Evolutionary conservation across 2,888 invertebrate species (phyloP), one percentile per base, ranked within the genome.

Genomic region (Epiblema foenella): DNA sequence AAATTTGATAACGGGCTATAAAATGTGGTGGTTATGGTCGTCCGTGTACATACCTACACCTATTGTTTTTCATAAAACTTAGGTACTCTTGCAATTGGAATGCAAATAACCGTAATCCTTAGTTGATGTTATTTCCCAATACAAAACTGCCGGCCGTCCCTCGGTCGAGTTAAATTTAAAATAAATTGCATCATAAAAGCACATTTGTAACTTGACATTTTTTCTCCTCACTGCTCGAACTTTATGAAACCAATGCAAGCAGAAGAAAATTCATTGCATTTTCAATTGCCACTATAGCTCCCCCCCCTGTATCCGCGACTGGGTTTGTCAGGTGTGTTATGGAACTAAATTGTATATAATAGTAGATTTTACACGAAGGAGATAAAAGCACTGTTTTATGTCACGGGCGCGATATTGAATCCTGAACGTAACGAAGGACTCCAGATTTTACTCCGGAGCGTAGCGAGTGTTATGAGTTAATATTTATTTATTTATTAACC

Each of bases 1-100:
- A 79, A 77, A 77, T 76, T 77, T 69, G 75, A 72, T 58, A 72
- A 68, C 57, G 57, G 42, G 37, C 65, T 56, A 70, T 70, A 59
- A 65, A 69, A 65, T 64, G 52, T 69, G 42, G 68, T 52, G 42
- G 42, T 20, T 52, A 57, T 17, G 52, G 63, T n/a, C 24, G 52
- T 39, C 24, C 49, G 12, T 51, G 56, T 46, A 46, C n/a, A 15
- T 33, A 33, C n/a, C 15, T 7, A 18, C 24, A 24, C n/a, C 46
- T 52, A 39, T 64, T 64, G 24, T 54, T 64, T 63, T 64, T 20
- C 54, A 24, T 39, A 64, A 37, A 37, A 64, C n/a, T 20, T 24
- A n/a, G 29, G 29, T 63, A 39, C 18, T 29, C 33, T 63, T 33
- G 4, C n/a, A 5, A 18, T 7, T n/a, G n/a, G 12, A 49, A 33